Evolutionary conservation across 2,888 invertebrate species (phyloP).

Genomic region (Morinoia aosen): DNA sequence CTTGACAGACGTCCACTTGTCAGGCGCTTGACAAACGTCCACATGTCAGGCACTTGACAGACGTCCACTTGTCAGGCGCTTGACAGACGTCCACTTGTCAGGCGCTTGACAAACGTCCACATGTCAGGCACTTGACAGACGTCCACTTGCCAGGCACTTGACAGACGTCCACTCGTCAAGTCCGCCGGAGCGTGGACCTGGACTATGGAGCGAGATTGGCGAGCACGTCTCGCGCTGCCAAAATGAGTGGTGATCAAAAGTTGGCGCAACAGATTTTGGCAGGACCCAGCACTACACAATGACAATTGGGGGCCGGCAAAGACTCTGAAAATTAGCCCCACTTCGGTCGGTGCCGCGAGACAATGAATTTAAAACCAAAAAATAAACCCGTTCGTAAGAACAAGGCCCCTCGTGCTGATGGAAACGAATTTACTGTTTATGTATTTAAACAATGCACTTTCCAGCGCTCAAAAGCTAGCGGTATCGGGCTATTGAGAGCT

Average conservation of each 20-base stretch:
- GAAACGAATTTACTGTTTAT: neutral
- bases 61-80: neutral
- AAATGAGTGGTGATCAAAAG: neutral
- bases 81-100: no score
- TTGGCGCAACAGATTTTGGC: neutral
- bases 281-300: neutral
- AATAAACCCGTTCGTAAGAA: neutral
- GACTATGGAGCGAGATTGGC: neutral
- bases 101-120: no score
- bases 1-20: neutral
- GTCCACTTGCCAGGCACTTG: neutral
- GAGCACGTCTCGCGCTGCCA: neutral
- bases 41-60: neutral
- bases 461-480: neutral
- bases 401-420: neutral
- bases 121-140: no score
- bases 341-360: neutral
- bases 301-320: neutral
- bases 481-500: neutral
- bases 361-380: constrained; percentile 6
- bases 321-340: neutral
- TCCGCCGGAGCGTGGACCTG: neutral
- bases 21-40: neutral
- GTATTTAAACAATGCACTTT: neutral
- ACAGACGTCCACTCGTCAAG: neutral